Base-by-base conservation (phyloP, 2,113 vertebrate species). In the Boulengeromyrus knoepffleri region DNA sequence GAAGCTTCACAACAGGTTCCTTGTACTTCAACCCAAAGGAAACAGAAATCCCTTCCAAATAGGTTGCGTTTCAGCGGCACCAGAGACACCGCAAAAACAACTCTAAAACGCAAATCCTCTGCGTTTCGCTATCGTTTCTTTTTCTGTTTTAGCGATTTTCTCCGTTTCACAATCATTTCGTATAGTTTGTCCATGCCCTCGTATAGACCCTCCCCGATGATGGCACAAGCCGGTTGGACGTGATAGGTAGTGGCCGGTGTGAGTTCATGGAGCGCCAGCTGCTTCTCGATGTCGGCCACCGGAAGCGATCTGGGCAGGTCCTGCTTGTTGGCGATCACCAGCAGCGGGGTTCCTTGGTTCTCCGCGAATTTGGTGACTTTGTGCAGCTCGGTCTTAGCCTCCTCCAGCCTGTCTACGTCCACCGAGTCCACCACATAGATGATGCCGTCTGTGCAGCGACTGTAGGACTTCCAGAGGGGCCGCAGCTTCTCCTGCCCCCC, bases 361-460 rank as follows among this genome's bases (percentile, higher is more conserved):
- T 99, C 98, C 0, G 98, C 97, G 77, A 99, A 98, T 94, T 98
- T 98, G 92, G 98, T 99, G 93, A 99, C 98, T 94, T 98, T 99
- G 95, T 99, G 98, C 91, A 99, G 96, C 88, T 99, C 98, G 0
- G 98, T 99, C 92, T 97, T 98, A 92, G 98, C 98, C 92, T 99
- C 98, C 95, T 98, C 98, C 93, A 99, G 95, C 87, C 98, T 92
- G 92, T 99, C 98, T 70, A 97, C 97, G 90, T 99, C 98, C 92
- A 99, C 98, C 0, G 98, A 99, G 96, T 99, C 98, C 96, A 99
- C 98, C 86, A 99, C 98, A 89, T 99, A 99, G 88, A 99, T 99
- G 94, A 99, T 99, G 77, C 98, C 98, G 62, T 99, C 98, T 2
- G 98, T 99, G 94, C 98, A 99, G 62, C 98, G 97, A 93, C 98